Base-by-base conservation (phyloP, 2,888 invertebrate species). In the Apoda limacodes region DNA sequence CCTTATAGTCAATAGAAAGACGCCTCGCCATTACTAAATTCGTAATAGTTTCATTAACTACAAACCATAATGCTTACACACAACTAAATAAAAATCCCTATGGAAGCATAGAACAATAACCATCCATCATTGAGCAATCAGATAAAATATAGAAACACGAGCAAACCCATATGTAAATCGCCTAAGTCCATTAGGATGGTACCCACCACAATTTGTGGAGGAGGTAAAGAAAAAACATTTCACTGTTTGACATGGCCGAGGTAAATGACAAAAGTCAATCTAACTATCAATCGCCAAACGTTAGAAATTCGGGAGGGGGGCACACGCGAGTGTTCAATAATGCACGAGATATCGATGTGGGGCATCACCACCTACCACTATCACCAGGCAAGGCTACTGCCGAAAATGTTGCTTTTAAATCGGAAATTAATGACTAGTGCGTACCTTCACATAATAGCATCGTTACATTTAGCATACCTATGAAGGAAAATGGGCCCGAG, bases 201-300 rank as follows among this genome's bases (percentile, higher is more conserved):
- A 52, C 48, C 61, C 62, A 60, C 62, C 53, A 64, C 66, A 65
- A 74, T 69, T 78, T 70, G 64, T 65, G 60, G 62, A 63, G 60
- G 65, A 63, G 62, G 61, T 57, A 67, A 63, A 65, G 60, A 70
- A 76, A 72, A 74, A 76, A 74, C 70, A 74, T 76, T 78, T 68
- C 61, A 72, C 62, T 72, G 55, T 76, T 75, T 74, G 76, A 75
- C 75, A 68, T 72, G 70, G 67, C 55, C 68, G 65, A 67, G 55
- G 74, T 62, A 78, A 78, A 80, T 80, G 80, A 78, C 76, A 76
- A 78, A 78, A 78, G 75, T 78, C 78, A 76, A 80, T 80, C 78
- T 78, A 78, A 69, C 75, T 75, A 75, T 72, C 78, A 76, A 76
- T 76, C 76, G 78, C 75, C 78, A 78, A 80, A 78, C 78, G 76